Evolutionary conservation across 2,797 vertebrate genomes (phyloP), one percentile per base, ranked within the genome.

Genomic region (Pipistrellus nathusii): DNA sequence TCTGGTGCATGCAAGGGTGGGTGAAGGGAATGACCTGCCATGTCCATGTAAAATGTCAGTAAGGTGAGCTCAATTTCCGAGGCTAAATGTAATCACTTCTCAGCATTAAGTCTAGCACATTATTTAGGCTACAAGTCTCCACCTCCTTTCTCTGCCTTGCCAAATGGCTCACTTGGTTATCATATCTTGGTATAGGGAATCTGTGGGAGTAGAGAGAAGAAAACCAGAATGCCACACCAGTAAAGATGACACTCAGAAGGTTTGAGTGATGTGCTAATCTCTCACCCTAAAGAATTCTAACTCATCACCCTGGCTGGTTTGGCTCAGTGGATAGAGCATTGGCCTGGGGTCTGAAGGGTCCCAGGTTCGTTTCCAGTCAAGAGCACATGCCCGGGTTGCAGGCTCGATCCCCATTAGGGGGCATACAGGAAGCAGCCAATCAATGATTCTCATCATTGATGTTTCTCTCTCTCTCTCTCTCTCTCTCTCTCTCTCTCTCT

Each of bases 361-460:
- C 59, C 27, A 62, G 59, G 59, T 30, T 62, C 0, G 5, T 30
- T 30, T 62, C 27, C 59, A 62, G 59, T 62, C 59, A 62, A 62
- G 27, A 27, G 59, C 5, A 62, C 27, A 62, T 30, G 27, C 59
- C 59, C 0, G 2, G 59, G 27, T 62, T 62, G 59, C 27, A 62
- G 59, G 27, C 27, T 62, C 59, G 1, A 62, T 62, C 59, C 59
- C 59, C 27, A 30, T 30, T 30, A 62, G 59, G 59, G 27, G 5
- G 6, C 0, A 1, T 62, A 2, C 27, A 30, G 2, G 59, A 30
- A 6, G 27, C 13, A 62, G 59, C 2, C 13, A 1, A 62, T 62
- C 59, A 62, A 62, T 62, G 59, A 30, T 30, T 30, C 6, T 62
- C 55, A 57, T 57, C 4, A 25, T 57, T 57, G 21, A 10, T 59